Percentiles rank a stretch among this genome's conserved stretches.
phyloP scores from a whole-genome alignment of 2,113 vertebrate species.

The Cyanoderma ruficeps region DNA sequence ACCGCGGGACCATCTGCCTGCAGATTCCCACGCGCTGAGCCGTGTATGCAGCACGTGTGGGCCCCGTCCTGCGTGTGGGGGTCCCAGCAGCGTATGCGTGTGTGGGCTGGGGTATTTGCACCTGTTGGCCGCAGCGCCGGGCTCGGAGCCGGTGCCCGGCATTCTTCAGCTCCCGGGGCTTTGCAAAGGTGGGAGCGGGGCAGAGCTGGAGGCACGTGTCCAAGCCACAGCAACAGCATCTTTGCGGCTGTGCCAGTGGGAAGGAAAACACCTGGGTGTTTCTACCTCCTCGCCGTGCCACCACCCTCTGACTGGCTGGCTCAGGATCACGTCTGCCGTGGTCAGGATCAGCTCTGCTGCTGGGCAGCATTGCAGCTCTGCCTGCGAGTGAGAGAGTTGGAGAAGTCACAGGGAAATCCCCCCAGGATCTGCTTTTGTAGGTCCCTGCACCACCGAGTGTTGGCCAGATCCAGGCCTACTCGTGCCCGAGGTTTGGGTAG shows the following conservation, averaged over 20 bases:
- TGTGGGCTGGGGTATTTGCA: background rate
- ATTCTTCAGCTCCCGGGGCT: background rate
- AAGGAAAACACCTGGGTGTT: background rate
- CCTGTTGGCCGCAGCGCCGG: background rate
- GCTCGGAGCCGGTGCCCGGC: background rate
- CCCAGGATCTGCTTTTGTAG: background rate
- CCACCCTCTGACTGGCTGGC: background rate
- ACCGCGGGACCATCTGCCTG: background rate
- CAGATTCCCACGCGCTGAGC: background rate
- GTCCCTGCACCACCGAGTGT: rapidly evolving
- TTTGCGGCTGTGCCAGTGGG: background rate
- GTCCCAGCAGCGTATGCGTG: rapidly evolving
- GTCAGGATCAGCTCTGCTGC: background rate
- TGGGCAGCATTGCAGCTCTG: background rate
- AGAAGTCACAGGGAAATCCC: background rate
- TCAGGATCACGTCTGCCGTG: background rate
- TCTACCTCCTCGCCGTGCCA: background rate
- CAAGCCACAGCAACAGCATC: background rate
- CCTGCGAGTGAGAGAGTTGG: background rate
- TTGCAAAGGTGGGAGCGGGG: background rate
- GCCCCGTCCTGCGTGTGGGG: background rate
- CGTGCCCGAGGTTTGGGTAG: background rate
- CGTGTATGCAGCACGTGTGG: background rate
- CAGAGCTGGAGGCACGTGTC: background rate
- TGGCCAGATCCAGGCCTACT: background rate